Evolutionary conservation across 2,113 vertebrate species (phyloP), one percentile per base, ranked within the genome.

Genomic region (Phalacrocorax brasilianus): DNA sequence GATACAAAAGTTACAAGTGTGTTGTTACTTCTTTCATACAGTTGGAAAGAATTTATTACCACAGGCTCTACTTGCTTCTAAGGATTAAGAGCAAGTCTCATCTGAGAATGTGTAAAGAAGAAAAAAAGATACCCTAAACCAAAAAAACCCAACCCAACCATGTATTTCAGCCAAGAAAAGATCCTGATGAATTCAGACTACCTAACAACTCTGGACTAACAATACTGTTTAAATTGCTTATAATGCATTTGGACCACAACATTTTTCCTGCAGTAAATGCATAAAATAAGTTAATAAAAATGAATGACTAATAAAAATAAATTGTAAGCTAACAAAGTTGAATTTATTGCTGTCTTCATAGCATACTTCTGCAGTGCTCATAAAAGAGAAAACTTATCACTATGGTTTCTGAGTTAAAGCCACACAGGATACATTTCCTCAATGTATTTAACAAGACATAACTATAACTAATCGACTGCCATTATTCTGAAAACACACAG

Each of bases 201-300:
- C 35, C 87, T 79, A 58, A 59, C 4, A 62, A 72, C 61, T 76
- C 52, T 30, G 8, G 50, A 63, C n/a, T 80, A 90, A 83, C 12
- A 63, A 47, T 44, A 86, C 26, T 44, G 30, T 40, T 76, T 67
- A 63, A 92, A 86, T 47, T 92, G 44, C 20, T 74, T 12, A 19
- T 42, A 86, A 74, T 0, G 1, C 40, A 67, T 59, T 71, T 67
- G 58, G n/a, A 93, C 27, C 14, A 71, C 53, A 82, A 27, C 2
- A 27, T 47, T 90, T 70, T 90, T 88, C 67, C 63, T 59, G 8
- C 16, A 81, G 21, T 77, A 90, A 92, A 33, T 47, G 12, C 23
- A 40, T 30, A 74, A 93, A 93, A 61, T 28, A 65, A 79, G 40
- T 62, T 74, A 86, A 84, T 80, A 92, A 95, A 95, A 95, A n/a